Conservation (phyloP, 2,797 vertebrate genomes). For the Melopsittacus undulatus region DNA sequence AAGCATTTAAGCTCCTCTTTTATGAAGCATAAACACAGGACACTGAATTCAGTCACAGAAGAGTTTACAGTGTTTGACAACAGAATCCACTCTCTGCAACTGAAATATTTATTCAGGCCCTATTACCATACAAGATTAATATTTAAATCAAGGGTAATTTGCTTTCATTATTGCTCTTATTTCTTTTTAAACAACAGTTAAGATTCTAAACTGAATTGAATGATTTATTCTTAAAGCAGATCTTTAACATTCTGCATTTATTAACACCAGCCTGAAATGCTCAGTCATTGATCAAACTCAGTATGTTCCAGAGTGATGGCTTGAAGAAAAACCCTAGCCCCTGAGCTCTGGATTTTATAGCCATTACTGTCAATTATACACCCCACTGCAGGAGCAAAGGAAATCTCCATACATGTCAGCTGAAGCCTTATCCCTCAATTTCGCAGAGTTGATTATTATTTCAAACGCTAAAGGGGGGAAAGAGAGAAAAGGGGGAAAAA, state of each 20-base stretch:
- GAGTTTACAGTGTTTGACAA: background rate
- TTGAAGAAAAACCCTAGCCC: background rate
- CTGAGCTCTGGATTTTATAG: constrained; percentile 34
- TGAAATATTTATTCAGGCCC: constrained; percentile 38
- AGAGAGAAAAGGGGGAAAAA: rapidly evolving
- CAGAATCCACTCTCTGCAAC: background rate
- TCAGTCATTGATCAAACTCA: constrained; percentile 9
- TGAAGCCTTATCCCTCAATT: background rate
- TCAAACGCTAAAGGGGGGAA: background rate
- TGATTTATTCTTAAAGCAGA: background rate
- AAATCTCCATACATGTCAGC: background rate
- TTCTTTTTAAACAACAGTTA: constrained; percentile 40
- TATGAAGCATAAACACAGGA: background rate
- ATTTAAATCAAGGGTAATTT: constrained; percentile 19
- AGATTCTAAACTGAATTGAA: constrained; percentile 5
- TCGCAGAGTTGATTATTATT: background rate
- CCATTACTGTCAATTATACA: constrained; percentile 48
- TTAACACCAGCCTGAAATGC: background rate
- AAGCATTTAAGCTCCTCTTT: background rate
- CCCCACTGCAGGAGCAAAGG: background rate
- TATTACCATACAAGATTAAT: constrained; percentile 27
- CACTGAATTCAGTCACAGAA: background rate
- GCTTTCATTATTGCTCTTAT: constrained; percentile 3
- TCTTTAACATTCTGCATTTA: background rate
- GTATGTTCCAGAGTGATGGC: background rate